Percentiles rank a stretch among this genome's conserved stretches.
Evolutionary conservation across 1,140 invertebrate genomes (phyloP).

Genomic region (Drosophila tropicalis): DNA sequence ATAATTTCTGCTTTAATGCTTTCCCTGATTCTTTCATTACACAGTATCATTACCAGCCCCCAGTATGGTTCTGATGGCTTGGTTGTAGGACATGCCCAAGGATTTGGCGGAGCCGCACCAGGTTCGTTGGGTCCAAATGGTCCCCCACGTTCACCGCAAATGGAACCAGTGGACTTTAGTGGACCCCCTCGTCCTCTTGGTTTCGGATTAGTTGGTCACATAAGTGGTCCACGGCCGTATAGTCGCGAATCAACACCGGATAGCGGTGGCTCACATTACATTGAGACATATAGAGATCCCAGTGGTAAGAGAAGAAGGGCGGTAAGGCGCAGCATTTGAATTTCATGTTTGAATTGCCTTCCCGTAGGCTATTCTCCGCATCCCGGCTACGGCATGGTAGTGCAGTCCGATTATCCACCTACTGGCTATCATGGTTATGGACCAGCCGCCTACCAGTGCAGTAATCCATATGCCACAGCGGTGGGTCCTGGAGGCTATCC

Average conservation of each 20-base stretch:
- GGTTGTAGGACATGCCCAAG: conserved; percentile 79
- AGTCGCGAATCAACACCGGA: conserved; percentile 93
- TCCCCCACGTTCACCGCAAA: conserved; percentile 82
- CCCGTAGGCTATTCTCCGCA: conserved; percentile 91
- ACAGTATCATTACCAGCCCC: conserved; percentile 86
- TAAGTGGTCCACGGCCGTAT: conserved; percentile 86
- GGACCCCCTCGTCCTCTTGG: conserved; percentile 82
- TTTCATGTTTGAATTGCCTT: conserved; percentile 1
- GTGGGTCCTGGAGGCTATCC: conserved; percentile 85
- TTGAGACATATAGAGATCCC: conserved; percentile 92
- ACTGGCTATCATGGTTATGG: conserved; percentile 90
- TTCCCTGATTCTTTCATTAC: conserved; percentile 3
- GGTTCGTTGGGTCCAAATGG: conserved; percentile 73
- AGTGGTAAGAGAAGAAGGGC: conserved; percentile 86
- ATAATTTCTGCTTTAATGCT: background rate
- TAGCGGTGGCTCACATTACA: conserved; percentile 92
- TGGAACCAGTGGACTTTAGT: conserved; percentile 87
- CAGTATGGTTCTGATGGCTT: conserved; percentile 84
- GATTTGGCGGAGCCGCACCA: conserved; percentile 71
- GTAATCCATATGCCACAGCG: conserved; percentile 82
- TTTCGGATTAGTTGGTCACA: conserved; percentile 83
- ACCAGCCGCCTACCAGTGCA: conserved; percentile 86
- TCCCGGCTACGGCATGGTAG: conserved; percentile 91
- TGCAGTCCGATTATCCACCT: conserved; percentile 90
- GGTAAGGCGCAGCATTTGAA: background rate